Evolutionary conservation across 2,113 vertebrate species (phyloP).

Genomic region (Euleptes europaea): DNA sequence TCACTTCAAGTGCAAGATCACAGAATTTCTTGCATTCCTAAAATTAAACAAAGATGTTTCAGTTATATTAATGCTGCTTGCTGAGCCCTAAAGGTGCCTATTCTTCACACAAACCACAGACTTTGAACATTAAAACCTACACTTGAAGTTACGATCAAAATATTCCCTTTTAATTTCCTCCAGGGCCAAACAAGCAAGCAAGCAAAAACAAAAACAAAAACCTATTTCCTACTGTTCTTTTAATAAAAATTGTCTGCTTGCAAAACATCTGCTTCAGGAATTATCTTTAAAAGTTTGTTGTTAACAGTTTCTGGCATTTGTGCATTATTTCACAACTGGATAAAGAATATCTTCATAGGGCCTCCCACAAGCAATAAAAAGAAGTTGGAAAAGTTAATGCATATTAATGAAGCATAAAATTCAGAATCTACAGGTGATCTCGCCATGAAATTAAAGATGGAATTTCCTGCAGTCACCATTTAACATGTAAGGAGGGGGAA

Average conservation of each 20-base stretch:
- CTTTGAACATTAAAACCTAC: slow-evolving; percentile 56
- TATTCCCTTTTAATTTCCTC: slow-evolving; percentile 62
- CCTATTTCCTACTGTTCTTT: slow-evolving; percentile 57
- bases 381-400: slow-evolving; percentile 28
- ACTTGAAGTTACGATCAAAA: slow-evolving; percentile 63
- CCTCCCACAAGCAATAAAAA: slow-evolving; percentile 24
- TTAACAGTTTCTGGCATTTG: slow-evolving; percentile 25
- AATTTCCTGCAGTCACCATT: neutral
- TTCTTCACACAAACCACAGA: slow-evolving; percentile 52
- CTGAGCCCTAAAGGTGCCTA: slow-evolving; percentile 55
- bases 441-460: neutral
- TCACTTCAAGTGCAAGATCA: slow-evolving; percentile 24
- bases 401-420: slow-evolving; percentile 42
- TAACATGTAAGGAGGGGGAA: neutral
- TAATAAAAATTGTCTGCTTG: slow-evolving; percentile 57
- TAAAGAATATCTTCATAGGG: slow-evolving; percentile 19
- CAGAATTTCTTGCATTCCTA: slow-evolving; percentile 35
- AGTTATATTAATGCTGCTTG: slow-evolving; percentile 52
- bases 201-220: too few species aligned
- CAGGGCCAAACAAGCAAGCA: slow-evolving; percentile 64
- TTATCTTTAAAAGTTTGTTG: slow-evolving; percentile 56
- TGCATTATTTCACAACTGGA: slow-evolving; percentile 32
- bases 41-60: slow-evolving; percentile 46
- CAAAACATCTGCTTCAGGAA: slow-evolving; percentile 65
- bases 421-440: slow-evolving; percentile 12